These are phyloP conservation scores for Chionodraco myersi DNA, from an alignment of 2,113 vertebrate species.

Conservation along the genomic window DNA sequence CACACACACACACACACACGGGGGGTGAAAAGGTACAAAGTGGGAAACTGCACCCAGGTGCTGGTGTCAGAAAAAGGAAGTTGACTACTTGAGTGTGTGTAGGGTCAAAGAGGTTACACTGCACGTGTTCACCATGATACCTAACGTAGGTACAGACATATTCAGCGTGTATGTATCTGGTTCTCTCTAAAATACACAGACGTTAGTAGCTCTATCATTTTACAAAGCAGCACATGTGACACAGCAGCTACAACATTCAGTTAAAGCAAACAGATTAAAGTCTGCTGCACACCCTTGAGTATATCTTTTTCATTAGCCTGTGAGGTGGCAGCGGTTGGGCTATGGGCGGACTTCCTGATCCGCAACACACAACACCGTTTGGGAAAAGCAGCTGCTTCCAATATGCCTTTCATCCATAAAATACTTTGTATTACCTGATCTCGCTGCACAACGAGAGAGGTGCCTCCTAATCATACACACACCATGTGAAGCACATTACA, in stretches of 20 bases:
- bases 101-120: conserved; percentile 58
- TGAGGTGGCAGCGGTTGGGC: conserved; percentile 21
- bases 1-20: not conserved
- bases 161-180: not conserved
- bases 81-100: conserved; percentile 52
- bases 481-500: conserved; percentile 69
- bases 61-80: conserved; percentile 64
- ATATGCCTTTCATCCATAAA: conserved; percentile 74
- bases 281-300: not conserved
- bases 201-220: not conserved
- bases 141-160: conserved; percentile 40
- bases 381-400: conserved; percentile 73
- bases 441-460: conserved; percentile 53
- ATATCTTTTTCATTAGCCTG: conserved; percentile 24
- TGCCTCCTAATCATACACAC: conserved; percentile 54
- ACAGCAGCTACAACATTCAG: not conserved
- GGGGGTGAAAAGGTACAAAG: conserved; percentile 38
- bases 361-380: conserved; percentile 62
- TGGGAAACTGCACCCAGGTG: conserved; percentile 73
- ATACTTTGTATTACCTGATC: conserved; percentile 71
- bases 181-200: conserved; percentile 8
- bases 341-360: conserved; percentile 53
- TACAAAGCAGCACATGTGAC: conserved; percentile 8
- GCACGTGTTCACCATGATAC: conserved; percentile 44
- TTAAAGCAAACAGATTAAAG: conserved; percentile 8